Conservation (phyloP, 1,140 invertebrate genomes). For the Plodia interpunctella region DNA sequence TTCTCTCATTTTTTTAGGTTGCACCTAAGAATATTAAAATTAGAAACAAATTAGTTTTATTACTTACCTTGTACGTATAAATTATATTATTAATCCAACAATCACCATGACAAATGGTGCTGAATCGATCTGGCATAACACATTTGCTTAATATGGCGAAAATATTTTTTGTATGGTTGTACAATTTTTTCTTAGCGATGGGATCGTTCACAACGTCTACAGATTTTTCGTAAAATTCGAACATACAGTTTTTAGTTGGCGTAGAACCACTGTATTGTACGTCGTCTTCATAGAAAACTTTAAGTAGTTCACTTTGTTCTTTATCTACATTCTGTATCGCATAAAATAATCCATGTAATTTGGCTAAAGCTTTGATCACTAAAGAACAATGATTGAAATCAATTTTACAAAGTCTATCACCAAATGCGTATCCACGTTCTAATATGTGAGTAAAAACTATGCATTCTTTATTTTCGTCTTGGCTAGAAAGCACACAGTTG, state of each 20-base stretch:
- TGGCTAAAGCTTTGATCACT: constrained; percentile 55
- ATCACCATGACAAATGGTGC: constrained; percentile 54
- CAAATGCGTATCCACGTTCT: constrained; percentile 22
- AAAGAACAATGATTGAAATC: constrained; percentile 45
- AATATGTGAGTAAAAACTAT: constrained; percentile 28
- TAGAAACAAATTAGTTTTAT: background rate
- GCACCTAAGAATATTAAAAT: too few relatives aligned
- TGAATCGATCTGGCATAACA: constrained; percentile 33
- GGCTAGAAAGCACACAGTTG: constrained; percentile 37
- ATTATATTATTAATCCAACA: constrained; percentile 59
- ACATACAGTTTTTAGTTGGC: constrained; percentile 36
- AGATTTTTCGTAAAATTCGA: constrained; percentile 47
- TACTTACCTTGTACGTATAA: constrained; percentile 47
- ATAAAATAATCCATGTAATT: constrained; percentile 62
- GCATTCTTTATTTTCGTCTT: constrained; percentile 43
- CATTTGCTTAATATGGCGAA: constrained; percentile 41
- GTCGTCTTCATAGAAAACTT: constrained; percentile 33
- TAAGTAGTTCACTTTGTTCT: constrained; percentile 39
- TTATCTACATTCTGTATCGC: constrained; percentile 38
- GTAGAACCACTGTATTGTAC: constrained; percentile 43
- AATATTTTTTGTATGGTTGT: constrained; percentile 31
- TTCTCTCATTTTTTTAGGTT: too few relatives aligned
- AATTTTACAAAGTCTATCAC: constrained; percentile 41
- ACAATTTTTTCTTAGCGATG: constrained; percentile 34
- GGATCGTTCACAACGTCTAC: constrained; percentile 39